A percentile compares a stretch with the other conserved stretches of the same genome.
These are phyloP conservation scores for Tretioscincus oriximinensis DNA, from an alignment of 2,113 vertebrate genomes.

Conservation along the genomic window DNA sequence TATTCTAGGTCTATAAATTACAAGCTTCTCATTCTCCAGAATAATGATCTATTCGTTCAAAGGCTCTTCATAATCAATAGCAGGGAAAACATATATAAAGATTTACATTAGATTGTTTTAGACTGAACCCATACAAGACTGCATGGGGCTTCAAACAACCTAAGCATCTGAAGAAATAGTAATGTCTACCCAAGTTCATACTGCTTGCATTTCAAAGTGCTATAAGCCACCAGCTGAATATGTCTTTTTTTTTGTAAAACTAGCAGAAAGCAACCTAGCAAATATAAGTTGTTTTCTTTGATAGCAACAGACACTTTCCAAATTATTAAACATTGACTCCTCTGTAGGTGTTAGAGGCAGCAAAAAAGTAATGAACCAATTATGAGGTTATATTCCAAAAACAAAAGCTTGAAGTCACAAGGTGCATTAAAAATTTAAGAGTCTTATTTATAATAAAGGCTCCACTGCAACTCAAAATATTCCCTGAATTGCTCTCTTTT, in stretches of 20 bases:
- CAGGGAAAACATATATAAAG: background rate
- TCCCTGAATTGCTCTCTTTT: background rate
- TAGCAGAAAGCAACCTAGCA: background rate
- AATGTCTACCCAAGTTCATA: no score
- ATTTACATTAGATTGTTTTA: background rate
- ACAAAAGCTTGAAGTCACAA: background rate
- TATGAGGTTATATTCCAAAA: conserved; percentile 2
- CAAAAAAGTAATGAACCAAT: background rate
- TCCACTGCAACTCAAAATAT: background rate
- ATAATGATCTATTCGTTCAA: background rate
- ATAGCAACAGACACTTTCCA: background rate
- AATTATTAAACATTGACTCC: background rate
- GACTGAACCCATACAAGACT: background rate
- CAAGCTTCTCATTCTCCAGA: background rate
- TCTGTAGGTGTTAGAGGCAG: background rate
- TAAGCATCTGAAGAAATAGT: no score
- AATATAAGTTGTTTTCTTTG: background rate
- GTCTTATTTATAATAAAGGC: background rate
- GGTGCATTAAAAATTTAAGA: conserved; percentile 1
- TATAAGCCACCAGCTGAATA: no score
- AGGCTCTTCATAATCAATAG: background rate
- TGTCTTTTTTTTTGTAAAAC: no score
- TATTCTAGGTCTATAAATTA: no score
- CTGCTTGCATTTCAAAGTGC: no score
- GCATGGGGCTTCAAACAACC: background rate